Conservation (phyloP, 2,113 vertebrate species). For the Engystomops pustulosus region DNA sequence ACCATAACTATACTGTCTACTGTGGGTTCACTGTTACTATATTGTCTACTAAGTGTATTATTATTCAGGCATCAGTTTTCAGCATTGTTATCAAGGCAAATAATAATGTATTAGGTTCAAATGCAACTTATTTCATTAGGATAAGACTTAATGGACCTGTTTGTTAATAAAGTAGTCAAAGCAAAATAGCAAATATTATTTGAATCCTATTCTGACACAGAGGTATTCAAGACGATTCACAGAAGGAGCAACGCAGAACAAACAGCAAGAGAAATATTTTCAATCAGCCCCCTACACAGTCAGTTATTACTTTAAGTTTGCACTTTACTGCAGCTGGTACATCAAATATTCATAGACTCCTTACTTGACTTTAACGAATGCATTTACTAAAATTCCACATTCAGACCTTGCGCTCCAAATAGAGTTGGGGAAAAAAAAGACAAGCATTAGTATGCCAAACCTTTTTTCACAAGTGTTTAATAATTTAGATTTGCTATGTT, state of each 20-base stretch:
- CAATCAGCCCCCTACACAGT: constrained; percentile 56
- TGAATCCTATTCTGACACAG: neutral
- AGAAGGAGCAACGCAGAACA: constrained; percentile 31
- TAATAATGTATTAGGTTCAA: neutral
- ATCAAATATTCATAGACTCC: constrained; percentile 57
- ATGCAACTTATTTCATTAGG: neutral
- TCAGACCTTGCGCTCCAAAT: constrained; percentile 52
- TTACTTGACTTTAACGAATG: constrained; percentile 57
- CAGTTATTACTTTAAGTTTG: constrained; percentile 57
- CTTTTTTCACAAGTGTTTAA: constrained; percentile 59
- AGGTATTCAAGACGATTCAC: constrained; percentile 33
- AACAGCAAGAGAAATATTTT: constrained; percentile 51
- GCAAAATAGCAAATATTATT: neutral
- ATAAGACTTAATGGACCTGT: neutral
- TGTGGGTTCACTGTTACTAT: no score
- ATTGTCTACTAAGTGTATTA: no score
- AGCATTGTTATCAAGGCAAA: neutral
- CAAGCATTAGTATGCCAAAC: constrained; percentile 59
- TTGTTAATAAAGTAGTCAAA: neutral
- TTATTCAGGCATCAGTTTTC: neutral
- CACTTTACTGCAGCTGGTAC: constrained; percentile 54
- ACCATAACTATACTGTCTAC: no score
- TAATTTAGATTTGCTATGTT: constrained; percentile 55
- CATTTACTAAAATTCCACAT: constrained; percentile 51
- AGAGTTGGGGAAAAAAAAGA: constrained; percentile 2